phyloP scores from a whole-genome alignment of 2,888 invertebrate genomes.

The Monochamus alternatus region DNA sequence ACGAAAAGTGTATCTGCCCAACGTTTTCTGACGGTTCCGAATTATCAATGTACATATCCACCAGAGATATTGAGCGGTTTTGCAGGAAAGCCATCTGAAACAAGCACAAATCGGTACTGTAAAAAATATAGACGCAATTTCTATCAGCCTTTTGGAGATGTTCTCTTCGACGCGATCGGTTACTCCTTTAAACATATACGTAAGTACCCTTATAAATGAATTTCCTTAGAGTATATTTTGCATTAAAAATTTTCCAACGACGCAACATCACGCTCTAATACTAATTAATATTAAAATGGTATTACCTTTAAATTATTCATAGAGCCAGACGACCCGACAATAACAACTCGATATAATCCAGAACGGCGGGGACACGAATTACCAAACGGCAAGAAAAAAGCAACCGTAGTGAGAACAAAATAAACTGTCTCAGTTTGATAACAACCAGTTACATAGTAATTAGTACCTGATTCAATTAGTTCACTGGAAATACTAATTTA shows the following conservation, averaged over 20 bases:
- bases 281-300: not conserved
- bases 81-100: conserved; percentile 84
- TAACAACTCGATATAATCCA: not conserved
- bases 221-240: too few relatives aligned
- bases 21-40: conserved; percentile 94
- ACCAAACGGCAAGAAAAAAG: not conserved
- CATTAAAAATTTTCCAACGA: too few relatives aligned
- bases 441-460: conserved; percentile 8
- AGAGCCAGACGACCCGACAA: not conserved
- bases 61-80: conserved; percentile 91
- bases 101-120: conserved; percentile 19
- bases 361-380: not conserved
- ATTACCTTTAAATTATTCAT: not conserved
- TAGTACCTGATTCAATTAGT: conserved; percentile 23
- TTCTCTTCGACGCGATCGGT: too few relatives aligned
- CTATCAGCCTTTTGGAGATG: too few relatives aligned
- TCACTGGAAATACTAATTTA: conserved; percentile 15
- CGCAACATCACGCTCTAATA: not conserved
- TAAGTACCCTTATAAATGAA: too few relatives aligned
- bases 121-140: not conserved
- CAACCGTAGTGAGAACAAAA: not conserved
- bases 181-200: too few relatives aligned
- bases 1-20: conserved; percentile 93
- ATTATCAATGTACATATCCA: conserved; percentile 96
- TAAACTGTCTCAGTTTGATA: not conserved